Percentiles rank a stretch among this genome's conserved stretches.
Conservation (phyloP, 2,113 vertebrate species). For the Malurus alboscapulatus region DNA sequence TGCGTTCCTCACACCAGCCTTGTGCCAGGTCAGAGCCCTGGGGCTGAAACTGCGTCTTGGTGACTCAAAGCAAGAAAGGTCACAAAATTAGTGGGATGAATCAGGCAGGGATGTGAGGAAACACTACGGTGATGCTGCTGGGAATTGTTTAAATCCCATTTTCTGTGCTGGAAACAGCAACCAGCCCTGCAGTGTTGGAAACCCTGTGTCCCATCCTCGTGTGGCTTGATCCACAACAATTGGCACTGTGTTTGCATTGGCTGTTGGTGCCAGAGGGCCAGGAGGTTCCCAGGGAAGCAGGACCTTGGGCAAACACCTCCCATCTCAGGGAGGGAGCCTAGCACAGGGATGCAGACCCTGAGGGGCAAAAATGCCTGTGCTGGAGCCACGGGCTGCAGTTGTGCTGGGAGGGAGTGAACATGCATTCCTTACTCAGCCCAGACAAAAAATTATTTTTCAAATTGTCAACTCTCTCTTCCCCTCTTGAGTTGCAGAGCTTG, state of each 20-base stretch:
- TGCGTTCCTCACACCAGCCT: background rate
- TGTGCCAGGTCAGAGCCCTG: background rate
- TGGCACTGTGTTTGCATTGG: background rate
- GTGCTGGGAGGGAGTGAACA: background rate
- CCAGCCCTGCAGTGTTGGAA: background rate
- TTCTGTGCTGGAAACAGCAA: background rate
- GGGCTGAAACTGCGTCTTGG: accelerated
- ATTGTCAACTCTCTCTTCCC: background rate
- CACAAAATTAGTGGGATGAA: background rate
- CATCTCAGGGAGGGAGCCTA: background rate
- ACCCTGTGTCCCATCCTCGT: too few species aligned
- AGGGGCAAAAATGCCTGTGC: background rate
- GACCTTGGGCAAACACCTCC: background rate
- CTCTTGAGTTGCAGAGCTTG: background rate
- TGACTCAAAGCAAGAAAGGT: background rate
- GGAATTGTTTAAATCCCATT: background rate
- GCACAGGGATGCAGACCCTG: accelerated
- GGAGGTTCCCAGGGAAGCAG: background rate
- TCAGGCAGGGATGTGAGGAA: background rate
- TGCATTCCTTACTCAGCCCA: background rate
- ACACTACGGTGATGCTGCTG: accelerated
- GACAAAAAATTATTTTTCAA: background rate
- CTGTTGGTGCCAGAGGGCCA: background rate
- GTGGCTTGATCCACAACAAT: accelerated
- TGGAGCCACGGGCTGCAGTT: background rate